phyloP scores from a whole-genome alignment of 2,888 invertebrate species.

The Clivina fossor region DNA sequence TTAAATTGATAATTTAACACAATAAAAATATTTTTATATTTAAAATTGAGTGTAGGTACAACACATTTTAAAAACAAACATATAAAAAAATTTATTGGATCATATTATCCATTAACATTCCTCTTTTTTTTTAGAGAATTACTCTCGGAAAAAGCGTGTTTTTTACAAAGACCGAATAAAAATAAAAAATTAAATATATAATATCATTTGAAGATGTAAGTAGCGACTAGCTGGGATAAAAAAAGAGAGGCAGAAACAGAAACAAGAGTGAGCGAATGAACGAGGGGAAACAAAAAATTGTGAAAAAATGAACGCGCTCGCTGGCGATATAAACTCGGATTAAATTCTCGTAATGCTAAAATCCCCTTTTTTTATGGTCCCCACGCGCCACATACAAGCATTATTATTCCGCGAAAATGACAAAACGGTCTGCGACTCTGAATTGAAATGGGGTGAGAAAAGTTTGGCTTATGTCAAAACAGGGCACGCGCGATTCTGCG shows the following conservation, averaged over 20 bases:
- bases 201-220: conserved; percentile 7
- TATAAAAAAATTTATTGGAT: no score
- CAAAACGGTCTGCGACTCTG: conserved; percentile 43
- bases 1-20: no score
- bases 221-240: neutral
- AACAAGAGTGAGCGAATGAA: conserved; percentile 8
- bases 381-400: conserved; percentile 47
- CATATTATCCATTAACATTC: no score
- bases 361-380: conserved; percentile 49
- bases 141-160: no score
- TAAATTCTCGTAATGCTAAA: conserved; percentile 43
- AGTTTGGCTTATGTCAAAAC: conserved; percentile 47
- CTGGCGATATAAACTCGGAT: conserved; percentile 40
- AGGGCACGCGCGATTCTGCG: conserved; percentile 32
- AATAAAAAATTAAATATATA: conserved; percentile 6
- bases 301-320: conserved; percentile 9
- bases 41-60: no score
- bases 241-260: conserved; percentile 15
- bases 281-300: no score
- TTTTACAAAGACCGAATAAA: conserved; percentile 2
- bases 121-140: no score
- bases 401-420: conserved; percentile 50
- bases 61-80: no score
- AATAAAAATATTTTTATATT: no score
- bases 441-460: conserved; percentile 50